A percentile compares a stretch with the other conserved stretches of the same genome.
phyloP scores from a whole-genome alignment of 2,113 vertebrate genomes.

The Pseudorhombus dupliciocellatus region DNA sequence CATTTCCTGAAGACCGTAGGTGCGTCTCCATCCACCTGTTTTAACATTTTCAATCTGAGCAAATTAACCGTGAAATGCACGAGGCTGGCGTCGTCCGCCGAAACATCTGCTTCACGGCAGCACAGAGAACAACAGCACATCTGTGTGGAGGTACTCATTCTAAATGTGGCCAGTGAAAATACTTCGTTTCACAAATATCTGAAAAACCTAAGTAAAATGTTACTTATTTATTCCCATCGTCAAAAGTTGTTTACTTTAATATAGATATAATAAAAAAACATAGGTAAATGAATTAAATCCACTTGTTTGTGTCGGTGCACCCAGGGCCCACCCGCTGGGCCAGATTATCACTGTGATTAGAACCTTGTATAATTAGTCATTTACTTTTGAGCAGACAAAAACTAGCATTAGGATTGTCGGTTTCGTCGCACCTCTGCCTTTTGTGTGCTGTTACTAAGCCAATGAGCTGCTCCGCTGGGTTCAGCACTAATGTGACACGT shows the following conservation, averaged over 20 bases:
- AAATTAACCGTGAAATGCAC: background rate
- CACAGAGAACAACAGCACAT: background rate
- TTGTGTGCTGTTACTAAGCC: slow-evolving; percentile 12
- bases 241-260: no score
- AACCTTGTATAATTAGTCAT: slow-evolving; percentile 18
- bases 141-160: background rate
- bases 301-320: background rate
- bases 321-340: no score
- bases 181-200: no score
- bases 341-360: slow-evolving; percentile 24
- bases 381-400: slow-evolving; percentile 16
- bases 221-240: no score
- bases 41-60: background rate
- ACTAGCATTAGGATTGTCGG: background rate
- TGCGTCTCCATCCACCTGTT: background rate
- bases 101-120: background rate
- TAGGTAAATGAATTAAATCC: no score
- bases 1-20: background rate
- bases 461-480: slow-evolving; percentile 8
- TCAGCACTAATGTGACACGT: slow-evolving; percentile 6
- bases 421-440: slow-evolving; percentile 38
- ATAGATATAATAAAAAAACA: no score
- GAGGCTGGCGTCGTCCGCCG: background rate
- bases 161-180: no score
- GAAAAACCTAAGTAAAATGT: no score